Evolutionary conservation across 2,888 invertebrate genomes (phyloP), one percentile per base, ranked within the genome.

Genomic region (Eumacrocentrus americanus): DNA sequence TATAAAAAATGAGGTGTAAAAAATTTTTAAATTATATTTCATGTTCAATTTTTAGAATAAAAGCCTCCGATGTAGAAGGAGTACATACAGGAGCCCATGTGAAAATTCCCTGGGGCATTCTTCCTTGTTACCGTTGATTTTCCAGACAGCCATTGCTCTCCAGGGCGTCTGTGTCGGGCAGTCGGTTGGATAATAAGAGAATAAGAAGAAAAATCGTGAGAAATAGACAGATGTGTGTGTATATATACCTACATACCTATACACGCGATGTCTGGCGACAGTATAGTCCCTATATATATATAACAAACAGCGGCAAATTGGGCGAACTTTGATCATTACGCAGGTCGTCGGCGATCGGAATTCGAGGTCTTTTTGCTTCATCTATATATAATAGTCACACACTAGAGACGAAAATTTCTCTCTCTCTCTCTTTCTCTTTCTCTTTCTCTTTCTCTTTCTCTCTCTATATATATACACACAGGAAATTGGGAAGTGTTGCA

Each of bases 291-390:
- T n/a, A n/a, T n/a, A n/a, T n/a, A n/a, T n/a, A n/a, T n/a, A n/a
- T n/a, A n/a, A n/a, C n/a, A n/a, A n/a, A n/a, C n/a, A n/a, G 29
- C 29, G 9, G 29, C 29, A 52, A 52, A 52, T 52, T 52, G 52
- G 38, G 25, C 18, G 23, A 52, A 52, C 52, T 52, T 52, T 52
- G 52, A 52, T 52, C 52, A 40, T 52, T 52, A 52, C 52, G 52
- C 29, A 29, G n/a, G n/a, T 29, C 29, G 4, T 29, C 5, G 29
- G 9, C 29, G 4, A 29, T 29, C 4, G n/a, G n/a, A n/a, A n/a
- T n/a, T n/a, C n/a, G 9, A 29, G 29, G 29, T 29, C 29, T 29
- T 9, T 29, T 9, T 29, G 9, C 4, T 29, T 9, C 5, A 29
- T 29, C 29, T n/a, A 9, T 29, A 4, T 4, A 29, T 29, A 29